Conservation (phyloP, 1,140 invertebrate genomes). For the Drosophila kohkoa region DNA sequence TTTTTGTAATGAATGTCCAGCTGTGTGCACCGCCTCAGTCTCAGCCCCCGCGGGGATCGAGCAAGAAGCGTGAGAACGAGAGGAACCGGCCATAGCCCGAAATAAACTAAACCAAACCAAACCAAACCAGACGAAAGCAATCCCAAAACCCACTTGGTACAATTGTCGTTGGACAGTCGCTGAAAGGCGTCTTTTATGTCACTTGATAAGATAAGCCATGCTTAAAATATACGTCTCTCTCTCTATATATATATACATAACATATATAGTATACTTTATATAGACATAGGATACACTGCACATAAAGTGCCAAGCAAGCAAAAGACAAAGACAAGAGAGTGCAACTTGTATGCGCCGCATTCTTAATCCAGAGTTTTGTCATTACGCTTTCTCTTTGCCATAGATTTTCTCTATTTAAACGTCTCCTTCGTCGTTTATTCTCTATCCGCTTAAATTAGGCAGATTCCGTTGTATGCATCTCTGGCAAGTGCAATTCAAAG, state of each 20-base stretch:
- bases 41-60: constrained; percentile 56
- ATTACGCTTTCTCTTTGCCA: constrained; percentile 70
- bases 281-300: constrained; percentile 28
- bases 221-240: constrained; percentile 70
- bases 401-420: constrained; percentile 62
- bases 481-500: constrained; percentile 3
- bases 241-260: constrained; percentile 45
- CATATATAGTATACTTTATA: constrained; percentile 18
- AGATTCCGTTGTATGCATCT: constrained; percentile 60
- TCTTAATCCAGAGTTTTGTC: constrained; percentile 80
- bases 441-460: constrained; percentile 63
- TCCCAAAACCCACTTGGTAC: constrained; percentile 54
- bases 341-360: constrained; percentile 79
- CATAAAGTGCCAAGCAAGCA: constrained; percentile 23
- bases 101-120: constrained; percentile 46
- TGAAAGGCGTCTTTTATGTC: constrained; percentile 81
- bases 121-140: neutral
- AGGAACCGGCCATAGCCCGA: constrained; percentile 32
- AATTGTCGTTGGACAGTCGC: constrained; percentile 66
- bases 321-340: constrained; percentile 63
- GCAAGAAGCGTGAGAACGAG: constrained; percentile 14
- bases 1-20: constrained; percentile 83
- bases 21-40: constrained; percentile 68
- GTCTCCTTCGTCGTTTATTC: neutral
- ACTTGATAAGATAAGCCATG: constrained; percentile 80